A percentile compares a stretch with the other conserved stretches of the same genome.
These are phyloP conservation scores for Elaphurus davidianus DNA, from an alignment of 2,113 vertebrate species.

Conservation along the genomic window DNA sequence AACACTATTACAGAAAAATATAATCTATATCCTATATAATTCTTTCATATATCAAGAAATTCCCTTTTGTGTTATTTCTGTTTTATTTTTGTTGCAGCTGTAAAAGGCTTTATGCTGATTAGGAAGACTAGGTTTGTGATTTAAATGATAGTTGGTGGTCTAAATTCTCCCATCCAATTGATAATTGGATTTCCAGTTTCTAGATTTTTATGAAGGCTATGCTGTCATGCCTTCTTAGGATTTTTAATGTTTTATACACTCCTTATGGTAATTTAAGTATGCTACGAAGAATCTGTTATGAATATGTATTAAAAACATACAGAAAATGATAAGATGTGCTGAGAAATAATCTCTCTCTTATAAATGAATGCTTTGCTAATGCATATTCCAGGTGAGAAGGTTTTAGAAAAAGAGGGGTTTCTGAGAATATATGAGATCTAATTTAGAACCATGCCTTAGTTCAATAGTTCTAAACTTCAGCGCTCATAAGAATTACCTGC, in stretches of 20 bases:
- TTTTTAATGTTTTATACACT: conserved; percentile 52
- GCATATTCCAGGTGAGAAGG: conserved; percentile 24
- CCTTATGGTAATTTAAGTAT: conserved; percentile 55
- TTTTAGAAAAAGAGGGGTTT: conserved; percentile 50
- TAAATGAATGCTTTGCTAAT: conserved; percentile 15
- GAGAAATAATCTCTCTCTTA: conserved; percentile 46
- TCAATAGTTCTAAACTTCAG: neutral
- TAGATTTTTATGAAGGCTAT: conserved; percentile 61
- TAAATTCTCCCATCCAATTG: conserved; percentile 53
- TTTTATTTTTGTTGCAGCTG: conserved; percentile 34
- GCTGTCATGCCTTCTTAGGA: conserved; percentile 49
- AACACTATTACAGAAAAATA: neutral
- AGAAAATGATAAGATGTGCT: conserved; percentile 39
- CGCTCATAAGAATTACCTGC: conserved; percentile 2
- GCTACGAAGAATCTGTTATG: conserved; percentile 20
- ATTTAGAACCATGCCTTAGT: conserved; percentile 18
- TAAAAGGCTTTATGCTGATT: conserved; percentile 38
- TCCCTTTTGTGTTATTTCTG: neutral
- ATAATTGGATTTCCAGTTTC: conserved; percentile 64
- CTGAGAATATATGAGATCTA: neutral
- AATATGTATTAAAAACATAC: conserved; percentile 54
- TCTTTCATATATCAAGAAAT: neutral
- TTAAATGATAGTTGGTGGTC: conserved; percentile 39
- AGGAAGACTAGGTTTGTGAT: conserved; percentile 30
- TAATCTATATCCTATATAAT: neutral